Conservation (phyloP, 2,888 invertebrate genomes). For the Cremastobaeus sp. region DNA sequence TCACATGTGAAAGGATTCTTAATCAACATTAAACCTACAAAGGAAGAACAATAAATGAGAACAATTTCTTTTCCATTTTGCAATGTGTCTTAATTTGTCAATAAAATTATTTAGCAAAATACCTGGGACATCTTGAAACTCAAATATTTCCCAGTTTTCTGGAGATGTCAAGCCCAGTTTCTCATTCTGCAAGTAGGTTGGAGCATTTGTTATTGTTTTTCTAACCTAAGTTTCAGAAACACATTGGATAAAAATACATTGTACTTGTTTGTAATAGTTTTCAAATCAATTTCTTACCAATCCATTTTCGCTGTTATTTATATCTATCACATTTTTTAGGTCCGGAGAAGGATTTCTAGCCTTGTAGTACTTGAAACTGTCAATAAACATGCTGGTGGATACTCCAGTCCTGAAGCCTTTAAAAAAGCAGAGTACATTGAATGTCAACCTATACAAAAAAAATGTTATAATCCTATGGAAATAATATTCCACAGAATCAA, state of each 20-base stretch:
- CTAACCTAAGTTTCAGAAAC: conserved; percentile 72
- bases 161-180: conserved; percentile 78
- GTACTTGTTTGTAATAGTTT: neutral
- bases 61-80: neutral
- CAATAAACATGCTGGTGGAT: conserved; percentile 81
- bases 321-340: conserved; percentile 82
- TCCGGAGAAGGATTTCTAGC: conserved; percentile 83
- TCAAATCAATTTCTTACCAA: no score
- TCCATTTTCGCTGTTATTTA: conserved; percentile 71
- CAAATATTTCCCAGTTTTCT: conserved; percentile 83
- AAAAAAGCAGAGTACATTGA: neutral
- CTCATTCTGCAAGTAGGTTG: conserved; percentile 39
- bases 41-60: neutral
- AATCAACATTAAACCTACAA: conserved; percentile 86
- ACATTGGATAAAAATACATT: conserved; percentile 3
- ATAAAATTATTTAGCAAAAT: neutral
- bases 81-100: neutral
- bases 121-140: conserved; percentile 82
- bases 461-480: no score
- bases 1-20: conserved; percentile 88
- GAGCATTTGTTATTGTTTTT: conserved; percentile 57
- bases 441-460: neutral
- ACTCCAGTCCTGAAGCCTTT: neutral
- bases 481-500: no score
- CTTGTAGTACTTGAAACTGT: conserved; percentile 89